Base-by-base conservation (phyloP, 1,140 invertebrate genomes). In the Ruditapes philippinarum region DNA sequence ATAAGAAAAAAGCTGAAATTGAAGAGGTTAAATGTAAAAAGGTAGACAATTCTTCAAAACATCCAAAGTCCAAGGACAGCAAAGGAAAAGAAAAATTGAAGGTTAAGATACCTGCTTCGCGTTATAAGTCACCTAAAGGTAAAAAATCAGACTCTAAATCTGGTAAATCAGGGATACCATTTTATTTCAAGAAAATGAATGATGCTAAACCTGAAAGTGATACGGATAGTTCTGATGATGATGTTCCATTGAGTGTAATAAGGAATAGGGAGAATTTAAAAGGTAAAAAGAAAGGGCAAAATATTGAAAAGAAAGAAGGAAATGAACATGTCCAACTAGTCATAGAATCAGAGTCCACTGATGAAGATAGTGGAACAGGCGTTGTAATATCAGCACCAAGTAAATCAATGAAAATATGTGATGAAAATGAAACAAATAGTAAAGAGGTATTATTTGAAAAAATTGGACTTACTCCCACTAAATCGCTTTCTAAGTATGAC, bases 391-490 rank as follows among this genome's bases (percentile, higher is more conserved):
- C 28, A 38, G 28, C 45, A 19, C 49, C 74, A 54, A 17, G 14
- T 28, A 78, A 78, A 36, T 12, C 11, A 22, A 54, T 38, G 28
- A n/a, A 49, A 3, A 49, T 42, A 22, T 38, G 28, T 36, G 76
- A 57, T 28, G 83, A 51, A 22, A 51, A 78, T 49, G 4, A n/a
- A 22, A 78, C 49, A 1, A 17, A 70, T 28, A 86, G 70, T 57
- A 86, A 86, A 68, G 84, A 78, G 22, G 14, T 70, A 9, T 28
- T 86, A 19, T 49, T 86, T 40, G 84, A 86, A 36, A 86, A 62
- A 65, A 68, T 86, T 42, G 84, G 84, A 28, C 57, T 86, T 9
- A 86, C 84, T 36, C 84, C 84, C n/a, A 86, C 45, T n/a, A 86
- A 86, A 74, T 42, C 25, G 25, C 17, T 78, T 40, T 19, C 19